Base-by-base conservation (phyloP, 2,888 invertebrate species). In the Tetramorium bicarinatum region DNA sequence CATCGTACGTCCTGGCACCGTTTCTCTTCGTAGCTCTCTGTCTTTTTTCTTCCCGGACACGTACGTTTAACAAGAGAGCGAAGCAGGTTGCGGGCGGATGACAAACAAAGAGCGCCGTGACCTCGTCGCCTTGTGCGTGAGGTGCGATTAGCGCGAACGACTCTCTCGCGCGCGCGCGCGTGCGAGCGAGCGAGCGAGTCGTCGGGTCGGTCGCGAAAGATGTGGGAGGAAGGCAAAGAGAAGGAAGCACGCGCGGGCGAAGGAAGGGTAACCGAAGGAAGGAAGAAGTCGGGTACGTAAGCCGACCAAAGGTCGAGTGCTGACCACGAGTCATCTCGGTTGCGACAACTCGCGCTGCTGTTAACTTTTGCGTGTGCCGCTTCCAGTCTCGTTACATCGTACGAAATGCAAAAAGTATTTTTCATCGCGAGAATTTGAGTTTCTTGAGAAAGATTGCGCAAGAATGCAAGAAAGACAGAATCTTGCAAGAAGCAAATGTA, bases 71-170 rank as follows among this genome's bases (percentile, higher is more conserved):
- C 83, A 69, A 59, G 85, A 84, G 79, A 83, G 83, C 79, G 69
- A 76, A 47, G 83, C 87, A 83, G 86, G 80, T 85, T 84, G 83
- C 87, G 87, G 86, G 85, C 88, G 87, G 86, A 87, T 89, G 89
- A 88, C 87, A 87, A 88, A 91, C 89, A 91, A 91, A 90, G 87
- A 87, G 76, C 83, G 75, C 59, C 86, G 88, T 79, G 85, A 82
- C 87, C 89, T 89, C 87, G 87, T 80, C 80, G 85, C 83, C 83
- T 87, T 83, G 87, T 87, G 85, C 76, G 81, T 87, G 87, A 84
- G 84, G 85, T 89, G 75, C 90, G 90, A 92, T 92, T 91, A 92
- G 91, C 88, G 85, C 81, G 69, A 87, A 74, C 85, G 89, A 91
- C 83, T 85, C 84, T 84, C 84, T 85, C 67, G 83, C 71, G 83